These are phyloP conservation scores for Xyrichtys novacula DNA, from an alignment of 2,797 vertebrate species.

Conservation along the genomic window DNA sequence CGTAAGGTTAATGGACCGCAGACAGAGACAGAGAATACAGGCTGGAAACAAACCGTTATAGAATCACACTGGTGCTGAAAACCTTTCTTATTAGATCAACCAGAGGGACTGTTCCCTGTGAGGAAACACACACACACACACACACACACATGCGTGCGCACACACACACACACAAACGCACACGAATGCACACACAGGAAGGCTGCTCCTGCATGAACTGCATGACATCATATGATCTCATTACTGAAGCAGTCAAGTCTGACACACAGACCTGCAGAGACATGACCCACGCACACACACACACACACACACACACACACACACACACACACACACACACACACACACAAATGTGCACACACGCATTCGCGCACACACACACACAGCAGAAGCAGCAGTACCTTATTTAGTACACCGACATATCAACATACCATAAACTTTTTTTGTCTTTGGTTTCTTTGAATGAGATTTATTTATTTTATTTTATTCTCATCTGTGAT, in stretches of 20 bases:
- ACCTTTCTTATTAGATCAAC: slow-evolving; percentile 25
- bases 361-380: too few species aligned
- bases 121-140: background rate
- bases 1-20: background rate
- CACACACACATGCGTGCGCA: too few species aligned
- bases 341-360: too few species aligned
- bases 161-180: slow-evolving; percentile 26
- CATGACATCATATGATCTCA: slow-evolving; percentile 89
- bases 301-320: background rate
- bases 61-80: background rate
- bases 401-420: background rate
- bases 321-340: too few species aligned
- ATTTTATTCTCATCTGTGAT: slow-evolving; percentile 2
- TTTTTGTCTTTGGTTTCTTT: background rate
- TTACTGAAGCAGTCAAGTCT: slow-evolving; percentile 78
- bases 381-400: background rate
- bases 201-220: slow-evolving; percentile 68
- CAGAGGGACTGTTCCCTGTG: slow-evolving; percentile 3
- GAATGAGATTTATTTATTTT: background rate
- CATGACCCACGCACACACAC: slow-evolving; percentile 60
- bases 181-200: slow-evolving; percentile 35
- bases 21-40: background rate
- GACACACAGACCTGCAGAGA: slow-evolving; percentile 80
- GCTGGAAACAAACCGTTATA: background rate
- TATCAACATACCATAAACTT: background rate